These are phyloP conservation scores for Xylophagus ater DNA, from an alignment of 2,888 invertebrate species.

Conservation along the genomic window DNA sequence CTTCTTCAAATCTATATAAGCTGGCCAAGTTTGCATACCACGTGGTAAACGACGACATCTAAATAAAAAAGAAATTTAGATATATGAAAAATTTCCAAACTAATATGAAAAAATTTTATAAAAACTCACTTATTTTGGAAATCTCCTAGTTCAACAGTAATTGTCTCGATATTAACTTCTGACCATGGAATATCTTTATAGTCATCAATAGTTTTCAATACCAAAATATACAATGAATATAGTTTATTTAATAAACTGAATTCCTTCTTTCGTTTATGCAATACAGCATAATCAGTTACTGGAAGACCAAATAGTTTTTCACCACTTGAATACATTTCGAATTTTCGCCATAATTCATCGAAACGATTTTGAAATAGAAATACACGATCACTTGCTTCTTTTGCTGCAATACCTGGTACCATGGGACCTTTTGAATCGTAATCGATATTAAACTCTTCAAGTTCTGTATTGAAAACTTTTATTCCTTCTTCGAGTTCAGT, in stretches of 20 bases:
- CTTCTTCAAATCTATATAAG: conserved; percentile 70
- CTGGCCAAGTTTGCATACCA: conserved; percentile 81
- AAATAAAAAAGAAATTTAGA: no score
- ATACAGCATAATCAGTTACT: conserved; percentile 68
- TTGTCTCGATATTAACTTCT: conserved; percentile 72
- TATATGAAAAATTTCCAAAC: no score
- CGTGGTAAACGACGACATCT: conserved; percentile 75
- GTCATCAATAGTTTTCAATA: conserved; percentile 74
- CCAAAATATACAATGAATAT: conserved; percentile 64
- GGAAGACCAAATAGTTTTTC: conserved; percentile 77
- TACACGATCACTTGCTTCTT: conserved; percentile 75
- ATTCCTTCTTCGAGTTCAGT: conserved; percentile 62
- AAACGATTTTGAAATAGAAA: conserved; percentile 67
- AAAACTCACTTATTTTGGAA: conserved; percentile 61
- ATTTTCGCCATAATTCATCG: conserved; percentile 71
- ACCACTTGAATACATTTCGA: conserved; percentile 71
- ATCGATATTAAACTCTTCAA: conserved; percentile 57
- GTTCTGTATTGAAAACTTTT: conserved; percentile 50
- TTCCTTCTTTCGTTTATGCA: conserved; percentile 70
- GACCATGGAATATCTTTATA: conserved; percentile 78
- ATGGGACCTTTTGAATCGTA: conserved; percentile 73
- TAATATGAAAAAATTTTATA: conserved; percentile 1
- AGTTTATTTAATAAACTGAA: conserved; percentile 74
- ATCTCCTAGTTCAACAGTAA: conserved; percentile 65
- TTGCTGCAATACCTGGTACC: conserved; percentile 69